A percentile compares a stretch with the other conserved stretches of the same genome.
These are phyloP conservation scores for Ceratotherium simum DNA, from an alignment of 2,113 vertebrate genomes.

Conservation along the genomic window DNA sequence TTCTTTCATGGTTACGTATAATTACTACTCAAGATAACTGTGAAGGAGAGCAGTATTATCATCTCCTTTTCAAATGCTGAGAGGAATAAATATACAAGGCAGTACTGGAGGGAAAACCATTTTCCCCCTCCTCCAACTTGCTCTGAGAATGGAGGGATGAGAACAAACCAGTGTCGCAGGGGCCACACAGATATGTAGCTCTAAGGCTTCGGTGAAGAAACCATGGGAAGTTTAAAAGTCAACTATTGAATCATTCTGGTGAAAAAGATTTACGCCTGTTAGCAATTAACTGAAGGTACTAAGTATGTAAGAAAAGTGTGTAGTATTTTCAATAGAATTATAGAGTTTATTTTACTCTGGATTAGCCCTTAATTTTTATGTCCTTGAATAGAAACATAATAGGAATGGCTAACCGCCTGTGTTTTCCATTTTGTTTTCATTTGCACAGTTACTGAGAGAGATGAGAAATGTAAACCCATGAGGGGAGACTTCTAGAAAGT, in stretches of 20 bases:
- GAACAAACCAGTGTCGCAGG: rapidly evolving
- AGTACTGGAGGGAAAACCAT: not conserved
- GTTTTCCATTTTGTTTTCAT: constrained; percentile 38
- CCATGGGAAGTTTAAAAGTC: not conserved
- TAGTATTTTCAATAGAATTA: not conserved
- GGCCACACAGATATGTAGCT: not conserved
- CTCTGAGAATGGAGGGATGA: not conserved
- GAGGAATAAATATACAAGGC: not conserved
- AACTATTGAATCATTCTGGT: not conserved
- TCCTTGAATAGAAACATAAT: not conserved
- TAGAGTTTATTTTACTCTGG: not conserved
- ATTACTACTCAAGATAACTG: not conserved
- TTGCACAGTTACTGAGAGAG: constrained; percentile 33
- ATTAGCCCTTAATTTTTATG: not conserved
- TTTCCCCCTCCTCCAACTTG: not conserved
- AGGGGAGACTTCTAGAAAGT: not conserved
- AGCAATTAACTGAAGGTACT: not conserved
- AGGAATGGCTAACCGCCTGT: not conserved
- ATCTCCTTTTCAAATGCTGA: not conserved
- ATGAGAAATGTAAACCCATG: not conserved
- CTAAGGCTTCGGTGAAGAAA: not conserved
- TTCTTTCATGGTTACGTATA: not conserved
- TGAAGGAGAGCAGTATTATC: not conserved
- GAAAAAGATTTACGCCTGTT: not conserved
- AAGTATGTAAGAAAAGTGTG: not conserved